These are phyloP conservation scores for Cyrtorhinus lividipennis DNA, from an alignment of 1,140 invertebrate species.

Conservation along the genomic window DNA sequence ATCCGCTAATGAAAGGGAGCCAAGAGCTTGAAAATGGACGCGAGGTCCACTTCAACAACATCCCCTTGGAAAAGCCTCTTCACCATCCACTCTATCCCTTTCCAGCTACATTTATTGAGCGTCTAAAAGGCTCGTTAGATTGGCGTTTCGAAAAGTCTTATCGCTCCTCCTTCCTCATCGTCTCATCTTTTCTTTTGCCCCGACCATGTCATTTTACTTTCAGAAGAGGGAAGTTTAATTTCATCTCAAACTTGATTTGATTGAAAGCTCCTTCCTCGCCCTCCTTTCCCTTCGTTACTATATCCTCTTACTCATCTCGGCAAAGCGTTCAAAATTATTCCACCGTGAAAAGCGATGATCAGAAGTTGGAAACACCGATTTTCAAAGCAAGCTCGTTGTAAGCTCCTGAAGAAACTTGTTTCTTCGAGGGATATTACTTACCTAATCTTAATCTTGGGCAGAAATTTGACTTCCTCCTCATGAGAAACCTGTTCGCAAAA, in stretches of 20 bases:
- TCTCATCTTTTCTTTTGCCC: neutral
- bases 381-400: no score
- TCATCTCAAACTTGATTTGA: constrained; percentile 1
- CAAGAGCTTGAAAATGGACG: constrained; percentile 1
- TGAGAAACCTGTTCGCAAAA: no score
- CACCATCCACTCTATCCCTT: neutral
- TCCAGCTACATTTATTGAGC: neutral
- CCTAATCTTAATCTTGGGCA: no score
- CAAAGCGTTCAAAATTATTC: neutral
- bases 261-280: neutral
- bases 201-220: neutral
- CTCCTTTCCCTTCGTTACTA: neutral
- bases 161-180: neutral
- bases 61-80: no score
- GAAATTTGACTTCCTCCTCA: no score
- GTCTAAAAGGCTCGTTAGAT: neutral
- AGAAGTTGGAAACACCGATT: neutral
- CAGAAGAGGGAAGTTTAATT: neutral
- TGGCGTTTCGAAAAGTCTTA: neutral
- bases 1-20: constrained; percentile 4
- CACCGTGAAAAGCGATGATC: neutral
- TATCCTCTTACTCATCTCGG: neutral
- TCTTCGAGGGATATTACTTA: no score
- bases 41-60: no score
- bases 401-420: neutral